These are phyloP conservation scores for Pholis gunnellus DNA, from an alignment of 2,113 vertebrate genomes.

Conservation along the genomic window DNA sequence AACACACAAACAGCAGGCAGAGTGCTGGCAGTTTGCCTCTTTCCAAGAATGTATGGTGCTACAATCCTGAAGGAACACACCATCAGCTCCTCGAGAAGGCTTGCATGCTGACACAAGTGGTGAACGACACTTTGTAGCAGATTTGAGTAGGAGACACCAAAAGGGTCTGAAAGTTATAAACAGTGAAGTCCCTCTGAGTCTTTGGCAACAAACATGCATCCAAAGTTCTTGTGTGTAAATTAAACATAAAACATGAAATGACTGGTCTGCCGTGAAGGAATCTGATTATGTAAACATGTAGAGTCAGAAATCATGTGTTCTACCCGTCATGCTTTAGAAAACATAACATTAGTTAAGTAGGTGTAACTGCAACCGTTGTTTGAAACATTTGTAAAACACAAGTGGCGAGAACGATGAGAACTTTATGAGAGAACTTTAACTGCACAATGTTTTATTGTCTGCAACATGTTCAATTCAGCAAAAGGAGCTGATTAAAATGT, in stretches of 20 bases:
- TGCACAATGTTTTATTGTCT: neutral
- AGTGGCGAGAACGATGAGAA: too few relatives aligned
- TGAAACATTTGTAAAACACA: neutral
- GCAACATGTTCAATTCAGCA: neutral
- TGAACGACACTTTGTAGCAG: slow-evolving; percentile 26
- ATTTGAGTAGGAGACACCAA: slow-evolving; percentile 6
- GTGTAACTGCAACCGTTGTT: neutral
- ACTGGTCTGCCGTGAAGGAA: neutral
- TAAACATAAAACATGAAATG: slow-evolving; percentile 16
- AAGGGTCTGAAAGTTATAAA: slow-evolving; percentile 39
- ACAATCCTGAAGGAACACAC: slow-evolving; percentile 51
- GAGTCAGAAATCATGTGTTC: slow-evolving; percentile 1
- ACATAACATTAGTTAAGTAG: neutral
- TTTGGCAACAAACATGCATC: slow-evolving; percentile 11
- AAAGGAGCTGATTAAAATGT: neutral
- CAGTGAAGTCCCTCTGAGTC: slow-evolving; percentile 4
- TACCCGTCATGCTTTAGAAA: neutral
- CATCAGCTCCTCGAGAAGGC: slow-evolving; percentile 38
- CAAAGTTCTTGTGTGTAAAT: neutral
- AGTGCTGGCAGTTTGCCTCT: slow-evolving; percentile 47
- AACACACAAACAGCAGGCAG: slow-evolving; percentile 30
- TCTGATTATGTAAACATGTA: neutral
- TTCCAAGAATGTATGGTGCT: slow-evolving; percentile 50
- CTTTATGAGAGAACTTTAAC: neutral
- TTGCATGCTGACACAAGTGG: slow-evolving; percentile 51